These are phyloP conservation scores for Eciton burchellii DNA, from an alignment of 1,140 invertebrate genomes.

Conservation along the genomic window DNA sequence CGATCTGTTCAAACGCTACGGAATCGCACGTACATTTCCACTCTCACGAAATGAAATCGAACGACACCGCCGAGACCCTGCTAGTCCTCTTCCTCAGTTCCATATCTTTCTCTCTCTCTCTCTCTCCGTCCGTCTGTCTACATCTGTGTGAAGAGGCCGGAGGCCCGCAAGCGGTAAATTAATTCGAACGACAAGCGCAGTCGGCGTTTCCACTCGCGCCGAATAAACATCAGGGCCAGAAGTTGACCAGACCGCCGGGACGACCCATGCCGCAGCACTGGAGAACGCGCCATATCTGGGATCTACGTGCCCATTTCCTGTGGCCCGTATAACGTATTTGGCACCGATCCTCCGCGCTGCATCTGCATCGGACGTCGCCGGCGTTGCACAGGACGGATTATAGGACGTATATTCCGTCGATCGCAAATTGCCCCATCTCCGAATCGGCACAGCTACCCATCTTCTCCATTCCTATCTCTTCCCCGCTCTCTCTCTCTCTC, in stretches of 20 bases:
- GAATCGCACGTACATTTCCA: neutral
- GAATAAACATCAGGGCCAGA: conserved; percentile 82
- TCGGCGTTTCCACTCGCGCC: conserved; percentile 65
- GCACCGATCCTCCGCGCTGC: conserved; percentile 68
- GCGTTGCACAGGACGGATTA: conserved; percentile 52
- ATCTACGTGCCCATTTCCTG: conserved; percentile 68
- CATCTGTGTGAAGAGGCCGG: conserved; percentile 53
- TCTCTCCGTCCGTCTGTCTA: conserved; percentile 22
- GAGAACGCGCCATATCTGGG: conserved; percentile 61
- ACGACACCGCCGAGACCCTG: neutral
- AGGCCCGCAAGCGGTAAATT: conserved; percentile 74
- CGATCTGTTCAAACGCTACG: neutral
- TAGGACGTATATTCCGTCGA: conserved; percentile 54
- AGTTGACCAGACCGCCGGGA: conserved; percentile 72
- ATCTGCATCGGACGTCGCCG: conserved; percentile 75
- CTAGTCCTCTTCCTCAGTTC: neutral
- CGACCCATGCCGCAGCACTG: conserved; percentile 42
- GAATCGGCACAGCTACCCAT: conserved; percentile 37
- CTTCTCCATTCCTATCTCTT: neutral
- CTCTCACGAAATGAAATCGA: conserved; percentile 38
- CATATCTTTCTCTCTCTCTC: neutral
- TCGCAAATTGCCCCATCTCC: conserved; percentile 53
- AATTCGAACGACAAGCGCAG: conserved; percentile 81
- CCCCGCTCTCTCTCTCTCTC: too few relatives aligned
- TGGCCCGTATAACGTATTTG: conserved; percentile 70